Evolutionary conservation across 2,797 vertebrate species (phyloP), one percentile per base, ranked within the genome.

Genomic region (Cephalopachus bancanus): DNA sequence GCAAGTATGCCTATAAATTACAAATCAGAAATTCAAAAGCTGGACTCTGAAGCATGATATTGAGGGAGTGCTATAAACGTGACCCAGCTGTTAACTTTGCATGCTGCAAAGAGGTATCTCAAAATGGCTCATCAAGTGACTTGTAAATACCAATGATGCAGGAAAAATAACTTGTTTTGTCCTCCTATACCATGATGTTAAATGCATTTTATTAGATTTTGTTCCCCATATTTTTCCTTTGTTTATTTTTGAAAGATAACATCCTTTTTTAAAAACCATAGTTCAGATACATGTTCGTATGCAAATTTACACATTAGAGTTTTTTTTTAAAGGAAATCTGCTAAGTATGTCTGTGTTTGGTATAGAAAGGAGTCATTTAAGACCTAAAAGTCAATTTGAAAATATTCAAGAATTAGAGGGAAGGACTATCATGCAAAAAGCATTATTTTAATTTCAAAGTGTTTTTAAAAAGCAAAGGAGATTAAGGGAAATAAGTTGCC

Each of bases 141-240:
- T 33, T 92, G 49, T 65, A 91, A 96, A 85, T 92, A 91, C 59
- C 65, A 83, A 49, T 65, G 71, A 93, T 72, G 59, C 69, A 65
- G 86, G 76, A 83, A 95, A 93, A 49, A 22, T 22, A 67, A 44
- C 22, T n/a, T 88, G 71, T 17, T 88, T 92, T 17, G 81, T 83
- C 49, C 67, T 55, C 76, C 84, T 37, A 30, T 11, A 51, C 5
- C 20, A 15, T 57, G 12, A 55, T 72, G 28, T 76, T 65, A 90
- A 64, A 60, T 28, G n/a, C 8, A 84, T 87, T 53, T 24, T 89
- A 37, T 65, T 80, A 30, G 20, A 64, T 71, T 86, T 91, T 53
- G 44, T 57, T 51, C 53, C 78, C 51, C 37, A 55, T 2, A 16
- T 51, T 93, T 91, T 76, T 59, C 55, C 24, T 78, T 81, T 49